Evolutionary conservation across 2,888 invertebrate species (phyloP), one percentile per base, ranked within the genome.

Genomic region (Heliconius cydno): DNA sequence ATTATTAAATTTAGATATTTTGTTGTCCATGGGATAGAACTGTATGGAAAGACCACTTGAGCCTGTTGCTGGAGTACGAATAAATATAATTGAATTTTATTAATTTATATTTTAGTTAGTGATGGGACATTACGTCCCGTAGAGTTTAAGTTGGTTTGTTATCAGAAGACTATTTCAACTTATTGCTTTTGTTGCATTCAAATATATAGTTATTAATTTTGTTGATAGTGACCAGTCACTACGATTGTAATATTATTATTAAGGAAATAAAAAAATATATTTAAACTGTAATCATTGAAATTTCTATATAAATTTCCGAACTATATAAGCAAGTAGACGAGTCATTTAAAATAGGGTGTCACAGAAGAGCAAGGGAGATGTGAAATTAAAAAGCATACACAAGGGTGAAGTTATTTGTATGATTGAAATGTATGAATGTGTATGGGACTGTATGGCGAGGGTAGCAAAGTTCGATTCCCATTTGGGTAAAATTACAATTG

Each of bases 1-100:
- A 57, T 15, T 5, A 13, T 5, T 30, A 46, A 46, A 46, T 15
- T 41, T 41, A 41, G 15, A 92, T 92, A 90, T 89, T 87, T 87
- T 84, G 87, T 89, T 90, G 91, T 91, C 91, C 90, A 89, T 86
- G 85, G 86, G 84, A 30, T 30, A 30, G 5, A 5, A 30, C 30
- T 0, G 19, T 68, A 52, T 70, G 79, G 67, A 63, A 57, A 46
- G 79, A 71, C 30, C 68, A 76, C 82, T 82, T 78, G 78, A 65
- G 46, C 78, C 34, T 78, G 79, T 79, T 66, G 76, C 66, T 74
- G 52, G 72, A 38, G 52, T 25, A 25, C 30, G 6, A 38, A 67
- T 67, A 12, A 67, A 38, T 0, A 4, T 38, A 38, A n/a, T 38
- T 3, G 67, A 3, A 22, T 10, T 38, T 34, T 38, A 22, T n/a